phyloP scores from a whole-genome alignment of 1,140 invertebrate genomes.

The Euwallacea similis region DNA sequence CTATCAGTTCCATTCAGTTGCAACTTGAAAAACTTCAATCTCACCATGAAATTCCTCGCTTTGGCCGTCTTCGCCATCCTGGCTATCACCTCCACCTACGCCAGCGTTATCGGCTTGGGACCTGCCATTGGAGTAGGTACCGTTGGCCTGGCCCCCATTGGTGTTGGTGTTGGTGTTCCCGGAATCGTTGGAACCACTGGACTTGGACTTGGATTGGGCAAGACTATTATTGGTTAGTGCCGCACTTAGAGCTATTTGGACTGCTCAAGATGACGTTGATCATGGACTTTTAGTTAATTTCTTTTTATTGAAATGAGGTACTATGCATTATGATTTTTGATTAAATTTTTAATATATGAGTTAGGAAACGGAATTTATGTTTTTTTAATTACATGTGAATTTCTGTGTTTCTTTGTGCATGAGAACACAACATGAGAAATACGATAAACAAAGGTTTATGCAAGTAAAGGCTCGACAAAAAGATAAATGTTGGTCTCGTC shows the following conservation, averaged over 20 bases:
- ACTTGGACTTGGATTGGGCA: not conserved
- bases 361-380: too few relatives aligned
- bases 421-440: too few relatives aligned
- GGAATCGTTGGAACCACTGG: not conserved
- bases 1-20: not conserved
- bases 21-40: not conserved
- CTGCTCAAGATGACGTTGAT: not conserved
- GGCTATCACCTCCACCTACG: slow-evolving; percentile 1
- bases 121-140: not conserved
- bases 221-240: not conserved
- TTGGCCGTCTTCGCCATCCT: slow-evolving; percentile 1
- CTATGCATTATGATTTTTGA: not conserved
- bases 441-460: too few relatives aligned
- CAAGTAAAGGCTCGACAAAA: too few relatives aligned
- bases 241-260: not conserved
- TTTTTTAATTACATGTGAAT: too few relatives aligned
- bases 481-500: too few relatives aligned
- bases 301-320: slow-evolving; percentile 1
- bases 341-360: not conserved
- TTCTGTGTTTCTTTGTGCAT: too few relatives aligned
- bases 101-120: not conserved
- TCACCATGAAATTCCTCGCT: not conserved
- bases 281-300: not conserved
- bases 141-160: not conserved
- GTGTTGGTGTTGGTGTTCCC: slow-evolving; percentile 2